Evolutionary conservation across 2,888 invertebrate species (phyloP).

Genomic region (Troglohyphantes excavatus): DNA sequence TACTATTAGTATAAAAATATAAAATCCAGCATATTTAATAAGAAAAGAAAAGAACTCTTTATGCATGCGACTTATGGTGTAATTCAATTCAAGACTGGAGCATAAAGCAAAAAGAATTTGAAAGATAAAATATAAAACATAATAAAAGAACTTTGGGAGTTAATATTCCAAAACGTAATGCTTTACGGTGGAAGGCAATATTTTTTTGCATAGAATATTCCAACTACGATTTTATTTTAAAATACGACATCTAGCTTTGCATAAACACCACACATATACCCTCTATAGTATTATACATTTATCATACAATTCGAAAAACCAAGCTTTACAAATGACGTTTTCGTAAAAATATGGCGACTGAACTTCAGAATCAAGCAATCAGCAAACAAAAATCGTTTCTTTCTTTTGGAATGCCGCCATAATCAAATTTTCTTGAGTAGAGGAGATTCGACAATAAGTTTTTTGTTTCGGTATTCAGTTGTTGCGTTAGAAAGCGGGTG

Average conservation of each 20-base stretch:
- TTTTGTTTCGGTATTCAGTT: constrained; percentile 5
- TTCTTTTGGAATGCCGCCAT: constrained; percentile 59
- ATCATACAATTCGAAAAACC: background rate
- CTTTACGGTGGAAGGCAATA: background rate
- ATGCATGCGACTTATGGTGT: too few species aligned
- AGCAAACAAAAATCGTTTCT: background rate
- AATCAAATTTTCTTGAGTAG: constrained; percentile 46
- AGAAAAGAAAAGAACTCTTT: too few species aligned
- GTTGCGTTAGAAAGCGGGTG: background rate
- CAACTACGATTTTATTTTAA: background rate
- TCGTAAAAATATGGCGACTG: background rate
- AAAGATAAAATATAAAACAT: too few species aligned
- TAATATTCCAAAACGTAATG: background rate
- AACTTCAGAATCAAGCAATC: constrained; percentile 15
- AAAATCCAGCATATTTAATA: too few species aligned
- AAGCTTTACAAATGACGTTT: constrained; percentile 1
- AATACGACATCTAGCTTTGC: background rate
- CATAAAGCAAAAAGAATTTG: too few species aligned
- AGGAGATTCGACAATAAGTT: background rate
- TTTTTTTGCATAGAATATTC: background rate
- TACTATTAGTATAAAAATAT: too few species aligned
- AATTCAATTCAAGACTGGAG: too few species aligned
- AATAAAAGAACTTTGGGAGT: background rate
- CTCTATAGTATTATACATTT: background rate
- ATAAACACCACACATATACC: background rate